Evolutionary conservation across 2,797 vertebrate genomes (phyloP).

Genomic region (Rhinella marina): DNA sequence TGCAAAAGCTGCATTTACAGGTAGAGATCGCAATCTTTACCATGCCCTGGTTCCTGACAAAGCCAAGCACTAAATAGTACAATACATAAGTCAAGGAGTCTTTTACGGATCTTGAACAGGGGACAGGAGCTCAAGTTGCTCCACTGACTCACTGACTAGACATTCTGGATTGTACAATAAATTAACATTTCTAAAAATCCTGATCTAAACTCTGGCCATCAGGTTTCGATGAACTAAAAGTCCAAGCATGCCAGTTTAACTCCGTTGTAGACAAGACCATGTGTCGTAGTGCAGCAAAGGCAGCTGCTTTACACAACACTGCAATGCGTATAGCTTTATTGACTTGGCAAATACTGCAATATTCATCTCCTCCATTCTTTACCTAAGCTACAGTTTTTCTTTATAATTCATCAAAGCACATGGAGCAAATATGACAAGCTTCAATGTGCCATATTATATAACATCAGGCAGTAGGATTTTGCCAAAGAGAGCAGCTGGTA

Average conservation of each 20-base stretch:
- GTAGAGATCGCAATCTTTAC: too few relatives aligned
- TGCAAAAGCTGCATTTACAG: too few relatives aligned
- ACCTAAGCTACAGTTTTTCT: constrained; percentile 30
- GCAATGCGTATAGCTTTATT: background rate
- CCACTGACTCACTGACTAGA: background rate
- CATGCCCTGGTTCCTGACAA: too few relatives aligned
- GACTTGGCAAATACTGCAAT: constrained; percentile 16
- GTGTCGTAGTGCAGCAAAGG: background rate
- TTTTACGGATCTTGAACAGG: too few relatives aligned
- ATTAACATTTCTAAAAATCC: background rate
- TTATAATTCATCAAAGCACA: constrained; percentile 51
- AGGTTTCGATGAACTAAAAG: background rate
- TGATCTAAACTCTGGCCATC: background rate
- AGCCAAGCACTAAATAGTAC: too few relatives aligned
- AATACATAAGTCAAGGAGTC: too few relatives aligned
- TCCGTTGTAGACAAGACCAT: background rate
- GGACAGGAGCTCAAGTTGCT: background rate
- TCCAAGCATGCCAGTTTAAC: background rate
- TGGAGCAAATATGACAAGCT: constrained; percentile 44
- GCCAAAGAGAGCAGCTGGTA: constrained; percentile 54
- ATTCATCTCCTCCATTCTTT: constrained; percentile 7
- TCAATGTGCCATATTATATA: constrained; percentile 51
- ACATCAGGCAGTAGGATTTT: constrained; percentile 40
- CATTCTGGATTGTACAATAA: background rate
- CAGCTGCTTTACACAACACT: constrained; percentile 6